Percentiles rank a stretch among this genome's conserved stretches.
These are phyloP conservation scores for Entomobrya proxima DNA, from an alignment of 2,888 invertebrate genomes.

Conservation along the genomic window DNA sequence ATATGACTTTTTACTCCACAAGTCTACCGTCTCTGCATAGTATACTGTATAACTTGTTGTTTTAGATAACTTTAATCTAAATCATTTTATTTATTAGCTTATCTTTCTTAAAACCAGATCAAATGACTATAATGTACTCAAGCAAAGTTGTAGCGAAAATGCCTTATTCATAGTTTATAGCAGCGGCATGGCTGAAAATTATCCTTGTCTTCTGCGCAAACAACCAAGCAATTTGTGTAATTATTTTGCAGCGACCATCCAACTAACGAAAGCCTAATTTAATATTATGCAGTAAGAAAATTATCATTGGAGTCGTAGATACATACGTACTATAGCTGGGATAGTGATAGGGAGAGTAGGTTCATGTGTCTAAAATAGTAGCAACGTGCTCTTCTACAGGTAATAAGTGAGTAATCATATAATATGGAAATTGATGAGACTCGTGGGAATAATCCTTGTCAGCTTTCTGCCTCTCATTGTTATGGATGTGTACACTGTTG, in stretches of 20 bases:
- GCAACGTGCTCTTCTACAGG: not conserved
- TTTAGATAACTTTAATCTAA: not conserved
- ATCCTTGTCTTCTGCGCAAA: not conserved
- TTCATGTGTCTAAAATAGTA: not conserved
- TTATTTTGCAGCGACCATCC: constrained; percentile 3
- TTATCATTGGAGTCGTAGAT: not conserved
- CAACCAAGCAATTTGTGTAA: constrained; percentile 21
- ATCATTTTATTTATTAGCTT: constrained; percentile 34
- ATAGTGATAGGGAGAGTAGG: not conserved
- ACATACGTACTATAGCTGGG: not conserved
- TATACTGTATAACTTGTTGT: not conserved
- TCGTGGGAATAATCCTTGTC: constrained; percentile 59
- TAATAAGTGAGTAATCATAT: constrained; percentile 4
- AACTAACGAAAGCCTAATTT: constrained; percentile 19
- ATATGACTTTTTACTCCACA: not conserved
- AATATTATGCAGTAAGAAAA: constrained; percentile 32
- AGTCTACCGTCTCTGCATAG: too few species aligned
- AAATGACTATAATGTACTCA: not conserved
- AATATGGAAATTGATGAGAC: constrained; percentile 66
- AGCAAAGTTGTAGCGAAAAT: not conserved
- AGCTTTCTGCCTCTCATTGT: constrained; percentile 32
- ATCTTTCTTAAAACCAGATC: constrained; percentile 14
- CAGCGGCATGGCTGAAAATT: not conserved
- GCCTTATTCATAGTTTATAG: not conserved
- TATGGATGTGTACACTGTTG: not conserved